phyloP scores from a whole-genome alignment of 2,113 vertebrate genomes.

The Myocastor coypus region DNA sequence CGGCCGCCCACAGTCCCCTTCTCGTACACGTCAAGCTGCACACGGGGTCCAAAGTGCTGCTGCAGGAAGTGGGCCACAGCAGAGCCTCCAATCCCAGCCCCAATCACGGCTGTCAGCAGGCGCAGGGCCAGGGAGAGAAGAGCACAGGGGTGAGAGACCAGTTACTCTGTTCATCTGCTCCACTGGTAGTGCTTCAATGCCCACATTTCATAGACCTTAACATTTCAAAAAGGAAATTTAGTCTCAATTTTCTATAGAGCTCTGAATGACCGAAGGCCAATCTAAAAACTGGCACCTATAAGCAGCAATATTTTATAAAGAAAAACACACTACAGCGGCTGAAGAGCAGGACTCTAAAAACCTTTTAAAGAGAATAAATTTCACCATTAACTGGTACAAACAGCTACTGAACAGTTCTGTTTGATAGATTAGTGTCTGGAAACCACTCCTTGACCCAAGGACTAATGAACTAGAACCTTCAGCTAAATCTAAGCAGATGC shows the following conservation, averaged over 20 bases:
- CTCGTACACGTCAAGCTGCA: constrained; percentile 96
- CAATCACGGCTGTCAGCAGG: constrained; percentile 91
- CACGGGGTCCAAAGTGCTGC: constrained; percentile 97
- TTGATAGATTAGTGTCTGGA: background rate
- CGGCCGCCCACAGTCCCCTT: constrained; percentile 93
- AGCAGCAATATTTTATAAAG: background rate
- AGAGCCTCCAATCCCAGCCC: constrained; percentile 96
- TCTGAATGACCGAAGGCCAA: background rate
- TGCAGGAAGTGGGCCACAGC: constrained; percentile 94
- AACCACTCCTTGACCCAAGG: constrained; percentile 27
- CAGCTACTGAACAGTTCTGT: background rate
- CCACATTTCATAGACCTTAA: background rate
- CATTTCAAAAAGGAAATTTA: background rate
- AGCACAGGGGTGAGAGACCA: background rate
- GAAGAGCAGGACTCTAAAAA: background rate
- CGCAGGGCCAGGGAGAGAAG: background rate
- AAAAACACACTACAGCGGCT: background rate
- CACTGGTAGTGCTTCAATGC: background rate
- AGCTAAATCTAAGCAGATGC: background rate
- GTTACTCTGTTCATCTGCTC: background rate
- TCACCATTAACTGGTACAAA: background rate
- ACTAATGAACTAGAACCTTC: background rate
- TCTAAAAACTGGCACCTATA: background rate
- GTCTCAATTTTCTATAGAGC: background rate
- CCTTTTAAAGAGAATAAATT: background rate